These are phyloP conservation scores for Zaprionus bogoriensis DNA, from an alignment of 2,888 invertebrate species.

Conservation along the genomic window DNA sequence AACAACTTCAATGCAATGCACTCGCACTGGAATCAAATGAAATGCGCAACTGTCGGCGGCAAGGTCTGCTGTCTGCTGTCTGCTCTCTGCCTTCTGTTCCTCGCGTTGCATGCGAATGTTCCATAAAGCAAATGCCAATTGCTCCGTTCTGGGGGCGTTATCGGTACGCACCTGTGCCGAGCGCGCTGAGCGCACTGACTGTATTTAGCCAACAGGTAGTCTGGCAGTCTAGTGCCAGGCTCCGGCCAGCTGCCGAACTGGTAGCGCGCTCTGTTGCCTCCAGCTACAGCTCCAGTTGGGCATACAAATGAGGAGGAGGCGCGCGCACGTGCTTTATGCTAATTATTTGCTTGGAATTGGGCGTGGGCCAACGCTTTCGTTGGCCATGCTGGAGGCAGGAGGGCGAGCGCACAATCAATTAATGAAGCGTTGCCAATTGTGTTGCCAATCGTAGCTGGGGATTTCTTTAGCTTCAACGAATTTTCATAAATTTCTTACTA, in stretches of 20 bases:
- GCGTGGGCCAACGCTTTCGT: constrained; percentile 55
- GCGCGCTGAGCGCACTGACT: too few relatives aligned
- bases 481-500: background rate
- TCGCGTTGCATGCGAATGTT: constrained; percentile 45
- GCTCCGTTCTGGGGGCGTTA: constrained; percentile 44
- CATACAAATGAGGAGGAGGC: constrained; percentile 67
- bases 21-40: constrained; percentile 34
- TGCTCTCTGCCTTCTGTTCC: background rate
- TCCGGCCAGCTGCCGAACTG: constrained; percentile 42
- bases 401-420: constrained; percentile 45
- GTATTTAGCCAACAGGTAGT: constrained; percentile 64
- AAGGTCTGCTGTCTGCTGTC: background rate
- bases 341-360: constrained; percentile 67
- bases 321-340: constrained; percentile 75
- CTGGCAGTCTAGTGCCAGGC: constrained; percentile 16
- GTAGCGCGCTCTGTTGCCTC: constrained; percentile 19
- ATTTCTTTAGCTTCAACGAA: background rate
- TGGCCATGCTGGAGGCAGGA: constrained; percentile 7
- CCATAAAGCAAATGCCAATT: constrained; percentile 24
- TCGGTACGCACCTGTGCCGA: constrained; percentile 64
- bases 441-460: background rate
- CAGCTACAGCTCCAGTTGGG: constrained; percentile 33
- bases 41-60: constrained; percentile 48
- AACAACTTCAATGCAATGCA: background rate
- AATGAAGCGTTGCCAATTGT: constrained; percentile 40